Evolutionary conservation across 2,113 vertebrate genomes (phyloP).

Genomic region (Hyperoodon ampullatus): DNA sequence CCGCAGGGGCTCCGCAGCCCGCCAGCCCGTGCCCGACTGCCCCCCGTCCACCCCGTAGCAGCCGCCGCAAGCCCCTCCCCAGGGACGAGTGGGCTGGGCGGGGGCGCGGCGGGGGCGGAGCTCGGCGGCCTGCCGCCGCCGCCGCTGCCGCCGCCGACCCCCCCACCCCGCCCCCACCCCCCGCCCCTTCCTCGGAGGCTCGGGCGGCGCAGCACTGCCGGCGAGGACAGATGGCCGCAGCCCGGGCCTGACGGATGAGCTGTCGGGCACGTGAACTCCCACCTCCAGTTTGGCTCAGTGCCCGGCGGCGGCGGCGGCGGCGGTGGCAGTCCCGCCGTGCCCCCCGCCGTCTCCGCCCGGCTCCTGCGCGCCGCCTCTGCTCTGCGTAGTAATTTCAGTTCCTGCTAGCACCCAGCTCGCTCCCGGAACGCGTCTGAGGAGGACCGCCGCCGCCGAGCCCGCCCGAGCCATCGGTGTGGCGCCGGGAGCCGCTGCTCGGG

Average conservation of each 20-base stretch:
- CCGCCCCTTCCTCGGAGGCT: background rate
- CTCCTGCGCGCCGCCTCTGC: slow-evolving; percentile 46
- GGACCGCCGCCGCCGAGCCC: background rate
- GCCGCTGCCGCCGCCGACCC: background rate
- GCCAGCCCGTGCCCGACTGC: rapidly evolving
- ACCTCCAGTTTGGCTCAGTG: background rate
- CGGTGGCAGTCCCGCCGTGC: background rate
- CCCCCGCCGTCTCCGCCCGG: background rate
- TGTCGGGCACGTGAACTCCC: background rate
- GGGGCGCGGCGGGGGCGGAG: slow-evolving; percentile 48
- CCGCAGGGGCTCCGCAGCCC: background rate
- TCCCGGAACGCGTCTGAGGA: background rate
- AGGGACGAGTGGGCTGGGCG: background rate
- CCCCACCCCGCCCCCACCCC: background rate
- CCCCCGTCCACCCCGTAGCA: background rate
- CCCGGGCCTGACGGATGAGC: background rate
- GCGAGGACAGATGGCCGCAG: background rate
- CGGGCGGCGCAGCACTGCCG: background rate
- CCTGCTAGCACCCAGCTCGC: background rate
- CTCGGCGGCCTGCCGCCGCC: background rate
- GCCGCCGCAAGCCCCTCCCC: background rate
- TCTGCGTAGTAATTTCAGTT: slow-evolving; percentile 58
- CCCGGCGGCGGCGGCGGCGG: background rate
- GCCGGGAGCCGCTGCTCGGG: background rate
- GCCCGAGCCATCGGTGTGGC: background rate